These are phyloP conservation scores for Nomada lathburiana DNA, from an alignment of 2,888 invertebrate genomes.

Conservation along the genomic window DNA sequence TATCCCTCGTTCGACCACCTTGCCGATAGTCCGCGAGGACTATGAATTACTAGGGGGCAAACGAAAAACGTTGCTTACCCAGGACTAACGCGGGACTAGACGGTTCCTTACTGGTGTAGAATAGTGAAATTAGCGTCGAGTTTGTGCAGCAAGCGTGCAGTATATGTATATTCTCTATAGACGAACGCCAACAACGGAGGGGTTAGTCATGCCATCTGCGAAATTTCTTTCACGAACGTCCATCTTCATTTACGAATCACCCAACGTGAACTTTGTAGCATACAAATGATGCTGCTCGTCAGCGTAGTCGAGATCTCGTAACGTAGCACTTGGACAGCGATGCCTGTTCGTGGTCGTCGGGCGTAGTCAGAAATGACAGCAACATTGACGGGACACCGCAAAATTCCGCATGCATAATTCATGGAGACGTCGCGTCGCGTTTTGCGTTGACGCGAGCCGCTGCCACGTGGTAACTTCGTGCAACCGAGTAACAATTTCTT, in stretches of 20 bases:
- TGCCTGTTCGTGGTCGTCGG: slow-evolving; percentile 8
- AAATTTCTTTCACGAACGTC: neutral
- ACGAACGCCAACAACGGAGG: too few species aligned
- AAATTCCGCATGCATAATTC: slow-evolving; percentile 57
- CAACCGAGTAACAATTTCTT: slow-evolving; percentile 56
- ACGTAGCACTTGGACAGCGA: slow-evolving; percentile 1
- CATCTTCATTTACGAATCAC: neutral
- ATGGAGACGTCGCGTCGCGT: slow-evolving; percentile 27
- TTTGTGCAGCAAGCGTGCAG: slow-evolving; percentile 1
- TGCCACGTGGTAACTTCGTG: slow-evolving; percentile 42
- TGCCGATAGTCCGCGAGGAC: slow-evolving; percentile 5
- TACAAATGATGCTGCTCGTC: neutral
- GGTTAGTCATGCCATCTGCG: too few species aligned
- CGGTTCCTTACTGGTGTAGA: neutral
- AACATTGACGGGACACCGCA: slow-evolving; percentile 47
- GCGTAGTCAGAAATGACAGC: slow-evolving; percentile 48
- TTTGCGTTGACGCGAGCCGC: slow-evolving; percentile 50
- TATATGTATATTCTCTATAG: too few species aligned
- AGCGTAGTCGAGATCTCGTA: neutral
- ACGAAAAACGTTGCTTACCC: neutral
- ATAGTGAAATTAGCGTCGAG: slow-evolving; percentile 9
- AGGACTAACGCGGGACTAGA: slow-evolving; percentile 3
- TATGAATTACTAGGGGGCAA: neutral
- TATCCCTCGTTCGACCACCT: slow-evolving; percentile 32
- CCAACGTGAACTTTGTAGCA: neutral